Evolutionary conservation across 1,140 invertebrate genomes (phyloP).

Genomic region (Drosophila albomicans): DNA sequence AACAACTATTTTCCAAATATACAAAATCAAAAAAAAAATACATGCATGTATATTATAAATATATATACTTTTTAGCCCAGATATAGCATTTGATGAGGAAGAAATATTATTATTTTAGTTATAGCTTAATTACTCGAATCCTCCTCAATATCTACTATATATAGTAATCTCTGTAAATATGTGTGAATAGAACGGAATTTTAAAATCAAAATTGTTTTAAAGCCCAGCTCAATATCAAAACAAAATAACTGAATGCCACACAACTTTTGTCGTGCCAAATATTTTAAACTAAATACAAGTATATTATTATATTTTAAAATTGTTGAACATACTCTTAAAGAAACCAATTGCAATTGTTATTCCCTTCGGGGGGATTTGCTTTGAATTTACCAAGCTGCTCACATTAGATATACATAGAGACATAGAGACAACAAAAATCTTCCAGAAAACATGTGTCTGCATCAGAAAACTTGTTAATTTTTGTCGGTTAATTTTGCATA

Average conservation of each 20-base stretch:
- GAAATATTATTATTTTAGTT: constrained; percentile 24
- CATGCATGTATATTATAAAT: neutral
- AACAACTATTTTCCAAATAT: constrained; percentile 34
- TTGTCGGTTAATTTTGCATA: neutral
- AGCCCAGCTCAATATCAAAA: constrained; percentile 44
- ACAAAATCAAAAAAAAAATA: constrained; percentile 4
- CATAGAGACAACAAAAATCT: constrained; percentile 4
- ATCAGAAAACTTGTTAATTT: constrained; percentile 17
- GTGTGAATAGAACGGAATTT: constrained; percentile 47
- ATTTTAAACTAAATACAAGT: constrained; percentile 46
- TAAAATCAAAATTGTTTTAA: constrained; percentile 54
- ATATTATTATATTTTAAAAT: constrained; percentile 51
- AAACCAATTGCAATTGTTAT: constrained; percentile 44
- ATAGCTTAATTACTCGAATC: constrained; percentile 8
- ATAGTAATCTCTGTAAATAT: constrained; percentile 58
- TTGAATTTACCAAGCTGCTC: constrained; percentile 28
- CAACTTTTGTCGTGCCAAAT: constrained; percentile 51
- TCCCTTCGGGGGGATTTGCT: constrained; percentile 15
- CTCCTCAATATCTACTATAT: constrained; percentile 13
- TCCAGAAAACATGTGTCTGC: constrained; percentile 11
- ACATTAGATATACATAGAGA: neutral
- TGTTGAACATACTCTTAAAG: constrained; percentile 44
- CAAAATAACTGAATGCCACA: neutral
- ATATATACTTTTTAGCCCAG: constrained; percentile 31
- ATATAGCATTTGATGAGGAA: constrained; percentile 21